Conservation (phyloP, 2,888 invertebrate genomes). For the Acleris cristana region DNA sequence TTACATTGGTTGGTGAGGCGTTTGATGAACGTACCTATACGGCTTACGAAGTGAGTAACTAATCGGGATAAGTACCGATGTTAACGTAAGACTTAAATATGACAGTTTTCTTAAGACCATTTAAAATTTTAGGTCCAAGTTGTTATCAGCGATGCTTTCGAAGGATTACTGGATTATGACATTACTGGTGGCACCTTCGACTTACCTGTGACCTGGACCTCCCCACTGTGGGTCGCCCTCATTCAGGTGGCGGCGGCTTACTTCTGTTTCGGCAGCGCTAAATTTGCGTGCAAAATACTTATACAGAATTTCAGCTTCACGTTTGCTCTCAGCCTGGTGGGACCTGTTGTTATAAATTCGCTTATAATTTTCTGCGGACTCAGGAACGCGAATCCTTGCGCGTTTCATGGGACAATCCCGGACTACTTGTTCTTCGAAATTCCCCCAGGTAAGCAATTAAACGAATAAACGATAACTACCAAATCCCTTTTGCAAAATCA, state of each 20-base stretch:
- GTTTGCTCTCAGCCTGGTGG: conserved; percentile 90
- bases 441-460: conserved; percentile 80
- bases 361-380: conserved; percentile 87
- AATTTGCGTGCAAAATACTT: conserved; percentile 94
- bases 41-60: conserved; percentile 76
- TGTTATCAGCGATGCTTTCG: conserved; percentile 61
- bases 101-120: conserved; percentile 11
- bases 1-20: conserved; percentile 71
- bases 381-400: conserved; percentile 87
- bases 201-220: conserved; percentile 59
- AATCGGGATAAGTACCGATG: not conserved
- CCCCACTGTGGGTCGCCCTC: conserved; percentile 85
- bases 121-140: conserved; percentile 72
- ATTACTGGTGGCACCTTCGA: conserved; percentile 59
- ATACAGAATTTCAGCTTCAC: conserved; percentile 95
- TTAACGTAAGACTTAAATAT: not conserved
- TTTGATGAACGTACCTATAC: conserved; percentile 81
- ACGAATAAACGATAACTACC: no score
- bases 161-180: conserved; percentile 65
- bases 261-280: conserved; percentile 86
- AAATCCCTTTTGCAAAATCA: no score
- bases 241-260: conserved; percentile 88
- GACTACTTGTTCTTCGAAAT: conserved; percentile 94
- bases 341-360: conserved; percentile 89
- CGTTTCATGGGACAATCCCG: conserved; percentile 87